phyloP scores from a whole-genome alignment of 2,113 vertebrate species.

The Perognathus longimembris region DNA sequence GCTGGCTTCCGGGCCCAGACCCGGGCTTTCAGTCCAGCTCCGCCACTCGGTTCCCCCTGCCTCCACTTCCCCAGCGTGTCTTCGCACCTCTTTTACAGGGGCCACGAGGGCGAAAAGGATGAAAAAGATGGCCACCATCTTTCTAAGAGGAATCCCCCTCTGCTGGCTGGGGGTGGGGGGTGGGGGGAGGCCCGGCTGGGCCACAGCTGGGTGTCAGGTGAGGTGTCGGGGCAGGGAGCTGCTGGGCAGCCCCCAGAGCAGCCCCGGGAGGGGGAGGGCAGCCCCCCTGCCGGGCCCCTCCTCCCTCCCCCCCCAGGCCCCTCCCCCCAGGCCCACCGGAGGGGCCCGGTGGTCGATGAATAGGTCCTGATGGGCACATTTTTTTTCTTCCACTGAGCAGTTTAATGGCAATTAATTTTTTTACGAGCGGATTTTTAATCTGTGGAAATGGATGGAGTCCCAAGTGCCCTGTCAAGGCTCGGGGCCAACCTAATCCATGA shows the following conservation, averaged over 20 bases:
- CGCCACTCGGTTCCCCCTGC: too few relatives aligned
- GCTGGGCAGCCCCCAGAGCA: too few relatives aligned
- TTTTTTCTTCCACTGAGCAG: slow-evolving; percentile 49
- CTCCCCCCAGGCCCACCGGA: slow-evolving; percentile 8
- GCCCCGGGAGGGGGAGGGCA: too few relatives aligned
- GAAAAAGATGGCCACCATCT: fast-evolving
- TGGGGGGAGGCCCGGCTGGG: fast-evolving
- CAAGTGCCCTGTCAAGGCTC: slow-evolving; percentile 60
- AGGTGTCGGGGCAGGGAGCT: too few relatives aligned
- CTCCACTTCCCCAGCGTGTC: too few relatives aligned
- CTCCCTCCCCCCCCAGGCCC: background rate
- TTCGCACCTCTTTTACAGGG: background rate
- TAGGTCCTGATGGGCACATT: slow-evolving; percentile 67
- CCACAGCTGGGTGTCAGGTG: fast-evolving
- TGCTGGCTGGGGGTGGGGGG: background rate
- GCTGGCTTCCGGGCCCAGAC: too few relatives aligned
- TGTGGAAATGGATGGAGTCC: slow-evolving; percentile 75
- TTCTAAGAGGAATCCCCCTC: background rate
- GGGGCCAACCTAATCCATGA: slow-evolving; percentile 72
- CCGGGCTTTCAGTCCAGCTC: too few relatives aligned
- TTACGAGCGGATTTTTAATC: slow-evolving; percentile 80
- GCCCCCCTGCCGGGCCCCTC: background rate
- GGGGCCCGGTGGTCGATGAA: slow-evolving; percentile 59
- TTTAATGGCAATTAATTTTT: slow-evolving; percentile 79
- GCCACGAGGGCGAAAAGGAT: too few relatives aligned